These are phyloP conservation scores for Eilema caniola DNA, from an alignment of 2,888 invertebrate genomes.

Conservation along the genomic window DNA sequence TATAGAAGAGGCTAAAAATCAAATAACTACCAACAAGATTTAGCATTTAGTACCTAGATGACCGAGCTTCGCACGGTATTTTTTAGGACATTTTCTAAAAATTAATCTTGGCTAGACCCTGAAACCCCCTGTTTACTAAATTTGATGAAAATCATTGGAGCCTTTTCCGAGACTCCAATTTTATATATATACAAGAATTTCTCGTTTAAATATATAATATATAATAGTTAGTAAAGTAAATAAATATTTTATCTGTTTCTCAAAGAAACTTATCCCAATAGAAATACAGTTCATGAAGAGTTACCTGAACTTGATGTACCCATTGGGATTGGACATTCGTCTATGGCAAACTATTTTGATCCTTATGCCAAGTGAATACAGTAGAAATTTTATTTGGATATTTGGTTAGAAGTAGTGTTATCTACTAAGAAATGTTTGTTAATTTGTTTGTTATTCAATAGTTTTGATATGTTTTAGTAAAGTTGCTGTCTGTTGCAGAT, in stretches of 20 bases:
- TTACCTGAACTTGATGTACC: neutral
- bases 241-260: neutral
- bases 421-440: slow-evolving; percentile 6
- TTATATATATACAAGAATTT: too few species aligned
- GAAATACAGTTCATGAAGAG: neutral
- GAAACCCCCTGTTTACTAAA: too few species aligned
- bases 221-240: neutral
- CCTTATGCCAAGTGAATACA: neutral
- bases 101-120: too few species aligned
- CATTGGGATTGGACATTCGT: neutral
- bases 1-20: neutral
- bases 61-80: too few species aligned
- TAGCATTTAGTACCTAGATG: too few species aligned
- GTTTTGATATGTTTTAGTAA: slow-evolving; percentile 5
- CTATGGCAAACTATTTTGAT: neutral
- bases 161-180: too few species aligned
- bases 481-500: slow-evolving; percentile 2
- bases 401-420: neutral
- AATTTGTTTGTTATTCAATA: slow-evolving; percentile 15
- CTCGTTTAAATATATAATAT: too few species aligned
- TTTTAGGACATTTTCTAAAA: too few species aligned
- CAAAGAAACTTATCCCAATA: neutral
- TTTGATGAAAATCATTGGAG: too few species aligned
- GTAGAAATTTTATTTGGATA: neutral
- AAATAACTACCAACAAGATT: neutral